Evolutionary conservation across 2,113 vertebrate genomes (phyloP).

Genomic region (human (Homo sapiens)): DNA sequence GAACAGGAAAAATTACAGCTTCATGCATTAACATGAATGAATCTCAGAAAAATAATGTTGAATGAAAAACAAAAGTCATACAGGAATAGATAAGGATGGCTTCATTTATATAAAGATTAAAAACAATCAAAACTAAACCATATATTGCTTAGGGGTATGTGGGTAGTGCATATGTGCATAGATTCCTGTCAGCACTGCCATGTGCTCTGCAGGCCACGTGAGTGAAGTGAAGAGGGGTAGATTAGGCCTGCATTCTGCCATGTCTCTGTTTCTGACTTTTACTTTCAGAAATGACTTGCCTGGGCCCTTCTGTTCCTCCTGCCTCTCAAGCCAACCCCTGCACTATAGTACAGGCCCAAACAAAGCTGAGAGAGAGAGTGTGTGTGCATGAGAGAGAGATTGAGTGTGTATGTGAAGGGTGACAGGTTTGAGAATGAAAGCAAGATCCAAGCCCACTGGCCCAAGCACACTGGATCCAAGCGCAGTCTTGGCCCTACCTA

Average conservation of each 20-base stretch:
- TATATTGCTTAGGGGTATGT: background rate
- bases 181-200: background rate
- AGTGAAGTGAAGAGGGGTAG: too few relatives aligned
- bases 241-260: background rate
- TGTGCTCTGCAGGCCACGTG: background rate
- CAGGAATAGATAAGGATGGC: background rate
- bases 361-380: background rate
- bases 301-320: background rate
- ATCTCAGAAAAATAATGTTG: background rate
- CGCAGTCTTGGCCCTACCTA: background rate
- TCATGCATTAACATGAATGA: background rate
- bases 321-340: background rate
- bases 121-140: background rate
- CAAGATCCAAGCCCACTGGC: background rate
- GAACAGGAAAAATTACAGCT: background rate
- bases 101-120: background rate
- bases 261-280: background rate
- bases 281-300: background rate
- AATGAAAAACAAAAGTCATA: background rate
- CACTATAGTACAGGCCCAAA: background rate
- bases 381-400: accelerated
- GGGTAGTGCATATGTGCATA: background rate
- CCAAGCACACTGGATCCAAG: background rate
- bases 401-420: background rate
- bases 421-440: background rate